Evolutionary conservation across 2,888 invertebrate genomes (phyloP).

Genomic region (Monochamus alternatus): DNA sequence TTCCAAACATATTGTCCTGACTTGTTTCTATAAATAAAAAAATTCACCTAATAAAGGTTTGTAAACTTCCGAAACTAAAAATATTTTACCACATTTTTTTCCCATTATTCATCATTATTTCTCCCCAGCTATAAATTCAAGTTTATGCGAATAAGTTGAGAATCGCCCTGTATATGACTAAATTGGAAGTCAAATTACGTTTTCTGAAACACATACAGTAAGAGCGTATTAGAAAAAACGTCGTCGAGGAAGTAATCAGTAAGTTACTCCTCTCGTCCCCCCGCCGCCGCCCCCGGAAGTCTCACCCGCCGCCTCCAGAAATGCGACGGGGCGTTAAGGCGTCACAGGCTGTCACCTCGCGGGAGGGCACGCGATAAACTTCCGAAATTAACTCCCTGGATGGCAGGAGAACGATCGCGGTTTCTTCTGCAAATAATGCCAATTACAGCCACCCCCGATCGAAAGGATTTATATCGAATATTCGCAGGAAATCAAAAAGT

Average conservation of each 20-base stretch:
- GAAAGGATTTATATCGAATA: slow-evolving; percentile 20
- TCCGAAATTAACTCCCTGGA: slow-evolving; percentile 37
- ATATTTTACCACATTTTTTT: too few species aligned
- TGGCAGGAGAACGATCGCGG: slow-evolving; percentile 30
- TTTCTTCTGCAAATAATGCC: slow-evolving; percentile 33
- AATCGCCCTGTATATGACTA: too few species aligned
- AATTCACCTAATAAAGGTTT: too few species aligned
- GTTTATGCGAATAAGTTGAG: too few species aligned
- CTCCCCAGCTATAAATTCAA: too few species aligned
- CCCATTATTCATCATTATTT: too few species aligned
- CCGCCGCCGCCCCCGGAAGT: slow-evolving; percentile 1
- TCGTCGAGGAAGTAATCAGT: neutral
- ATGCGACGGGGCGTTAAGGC: slow-evolving; percentile 24
- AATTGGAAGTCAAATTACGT: too few species aligned
- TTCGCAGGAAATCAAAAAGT: slow-evolving; percentile 23
- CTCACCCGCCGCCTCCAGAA: slow-evolving; percentile 23
- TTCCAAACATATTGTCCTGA: too few species aligned
- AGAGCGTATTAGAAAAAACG: neutral
- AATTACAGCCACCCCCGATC: slow-evolving; percentile 27
- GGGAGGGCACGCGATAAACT: slow-evolving; percentile 30
- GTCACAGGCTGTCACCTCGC: slow-evolving; percentile 36
- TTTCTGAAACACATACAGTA: too few species aligned
- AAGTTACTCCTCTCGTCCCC: neutral
- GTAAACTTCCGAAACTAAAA: too few species aligned
- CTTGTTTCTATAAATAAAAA: too few species aligned